Percentiles rank a stretch among this genome's conserved stretches.
phyloP scores from a whole-genome alignment of 2,888 invertebrate species.

The Fissipunctia ypsillon region DNA sequence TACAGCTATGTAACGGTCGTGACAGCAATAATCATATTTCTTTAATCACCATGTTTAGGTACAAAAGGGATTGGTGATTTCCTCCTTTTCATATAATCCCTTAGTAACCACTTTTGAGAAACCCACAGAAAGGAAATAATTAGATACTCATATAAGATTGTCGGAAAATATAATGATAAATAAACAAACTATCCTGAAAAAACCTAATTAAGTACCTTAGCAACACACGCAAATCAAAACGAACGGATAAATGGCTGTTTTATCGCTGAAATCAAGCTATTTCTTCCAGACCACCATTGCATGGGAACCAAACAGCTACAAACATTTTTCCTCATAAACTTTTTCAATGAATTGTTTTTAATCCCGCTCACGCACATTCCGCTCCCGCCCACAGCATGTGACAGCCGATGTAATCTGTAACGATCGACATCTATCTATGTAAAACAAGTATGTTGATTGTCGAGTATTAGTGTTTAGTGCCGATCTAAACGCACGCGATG shows the following conservation, averaged over 20 bases:
- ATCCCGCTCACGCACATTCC: constrained; percentile 31
- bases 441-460: constrained; percentile 58
- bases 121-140: no score
- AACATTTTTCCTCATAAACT: neutral
- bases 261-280: constrained; percentile 10
- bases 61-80: neutral
- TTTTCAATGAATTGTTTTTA: constrained; percentile 15
- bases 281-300: neutral
- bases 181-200: neutral
- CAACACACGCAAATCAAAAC: neutral
- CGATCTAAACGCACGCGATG: constrained; percentile 58
- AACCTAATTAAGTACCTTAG: neutral
- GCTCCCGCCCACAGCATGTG: constrained; percentile 47
- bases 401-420: constrained; percentile 37
- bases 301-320: constrained; percentile 2
- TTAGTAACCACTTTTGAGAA: no score
- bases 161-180: no score
- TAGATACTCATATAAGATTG: no score
- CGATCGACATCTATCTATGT: constrained; percentile 58
- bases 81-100: no score
- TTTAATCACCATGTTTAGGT: neutral
- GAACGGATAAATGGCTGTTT: neutral
- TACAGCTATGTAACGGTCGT: constrained; percentile 2
- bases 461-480: constrained; percentile 63
- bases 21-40: constrained; percentile 1